Evolutionary conservation across 1,140 invertebrate genomes (phyloP).

Genomic region (Spodoptera litura): DNA sequence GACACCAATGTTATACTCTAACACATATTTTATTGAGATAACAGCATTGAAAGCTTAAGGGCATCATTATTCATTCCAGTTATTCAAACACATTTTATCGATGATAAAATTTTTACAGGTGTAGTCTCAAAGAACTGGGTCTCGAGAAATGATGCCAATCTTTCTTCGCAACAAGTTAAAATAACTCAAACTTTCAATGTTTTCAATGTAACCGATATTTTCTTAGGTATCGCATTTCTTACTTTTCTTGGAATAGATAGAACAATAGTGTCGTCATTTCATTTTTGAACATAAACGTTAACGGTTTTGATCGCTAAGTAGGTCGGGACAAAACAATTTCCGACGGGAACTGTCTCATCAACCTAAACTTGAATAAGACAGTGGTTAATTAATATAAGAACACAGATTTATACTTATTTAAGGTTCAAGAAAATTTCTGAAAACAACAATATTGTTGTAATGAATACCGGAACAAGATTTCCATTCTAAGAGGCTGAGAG

Average conservation of each 20-base stretch:
- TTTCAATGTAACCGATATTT: conserved; percentile 21
- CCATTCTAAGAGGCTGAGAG: no score
- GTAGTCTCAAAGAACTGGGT: no score
- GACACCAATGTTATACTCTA: not conserved
- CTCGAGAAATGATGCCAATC: conserved; percentile 23
- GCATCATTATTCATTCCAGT: conserved; percentile 1
- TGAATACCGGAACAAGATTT: no score
- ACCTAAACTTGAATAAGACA: no score
- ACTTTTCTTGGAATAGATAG: not conserved
- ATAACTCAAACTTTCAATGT: not conserved
- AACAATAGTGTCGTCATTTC: conserved; percentile 9
- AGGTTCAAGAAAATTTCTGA: no score
- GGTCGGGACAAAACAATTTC: not conserved
- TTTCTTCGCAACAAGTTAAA: conserved; percentile 14
- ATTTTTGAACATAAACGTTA: not conserved
- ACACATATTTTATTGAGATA: conserved; percentile 37
- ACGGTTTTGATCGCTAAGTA: no score
- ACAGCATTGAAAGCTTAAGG: not conserved
- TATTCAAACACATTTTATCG: conserved; percentile 31
- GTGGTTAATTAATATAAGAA: no score
- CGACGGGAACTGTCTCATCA: not conserved
- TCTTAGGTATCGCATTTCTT: not conserved
- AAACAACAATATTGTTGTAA: no score
- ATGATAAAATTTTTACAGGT: not conserved
- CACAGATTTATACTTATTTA: no score